Evolutionary conservation across 2,797 vertebrate genomes (phyloP), one percentile per base, ranked within the genome.

Genomic region (Hydrolagus colliei): DNA sequence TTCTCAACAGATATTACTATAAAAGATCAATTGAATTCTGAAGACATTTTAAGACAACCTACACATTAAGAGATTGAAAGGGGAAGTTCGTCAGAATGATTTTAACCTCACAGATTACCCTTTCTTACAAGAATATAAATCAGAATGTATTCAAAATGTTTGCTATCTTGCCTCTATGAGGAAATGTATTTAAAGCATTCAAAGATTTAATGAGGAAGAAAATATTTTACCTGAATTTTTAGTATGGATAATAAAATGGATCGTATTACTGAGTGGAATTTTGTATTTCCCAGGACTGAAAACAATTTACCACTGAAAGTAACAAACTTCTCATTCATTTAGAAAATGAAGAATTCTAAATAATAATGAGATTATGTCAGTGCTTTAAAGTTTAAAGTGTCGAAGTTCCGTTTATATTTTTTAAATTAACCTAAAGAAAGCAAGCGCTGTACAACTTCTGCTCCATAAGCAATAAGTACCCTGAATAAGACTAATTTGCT

Each of bases 1-100:
- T 99, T 98, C 93, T 90, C 92, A 89, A 91, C 94, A 95, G 95
- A 97, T 98, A 97, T 94, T 96, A 95, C 93, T 84, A 84, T 71
- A 84, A 84, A 84, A 67, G 79, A 84, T 41, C 79, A 84, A 84
- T 84, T 84, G 79, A 84, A 84, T 84, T 84, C 32, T 41, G 32
- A 84, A 68, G 79, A 35, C 79, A 84, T 71, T 82, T 84, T 84
- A 71, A 84, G 79, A 84, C 79, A 84, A 27, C 9, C 65, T 84
- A 84, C 79, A 84, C 65, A 84, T 84, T 84, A 84, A 71, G 65
- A 84, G 65, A 84, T 84, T 68, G 63, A 35, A 82, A 18, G 16
- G 18, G 65, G 9, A 67, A 41, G 13, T 32, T 84, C 32, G 71
- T 84, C 65, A 52, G 65, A 18, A 20, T 71, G 79, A 71, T 84